Conservation (phyloP, 2,888 invertebrate species). For the Urechis unicinctus region DNA sequence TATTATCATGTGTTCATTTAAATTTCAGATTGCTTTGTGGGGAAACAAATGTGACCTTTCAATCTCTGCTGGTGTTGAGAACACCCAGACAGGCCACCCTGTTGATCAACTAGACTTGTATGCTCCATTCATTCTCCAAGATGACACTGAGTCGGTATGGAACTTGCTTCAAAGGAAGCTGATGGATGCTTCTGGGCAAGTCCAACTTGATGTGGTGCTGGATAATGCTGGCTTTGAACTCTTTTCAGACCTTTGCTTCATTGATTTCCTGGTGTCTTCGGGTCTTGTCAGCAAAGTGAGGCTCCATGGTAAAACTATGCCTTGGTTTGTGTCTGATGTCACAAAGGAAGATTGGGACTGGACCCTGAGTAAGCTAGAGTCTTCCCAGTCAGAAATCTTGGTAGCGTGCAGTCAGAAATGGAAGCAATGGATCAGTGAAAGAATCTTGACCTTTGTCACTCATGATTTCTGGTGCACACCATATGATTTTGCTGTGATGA, state of each 20-base stretch:
- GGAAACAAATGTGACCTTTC: slow-evolving; percentile 93
- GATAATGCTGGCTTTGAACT: slow-evolving; percentile 95
- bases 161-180: slow-evolving; percentile 35
- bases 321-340: slow-evolving; percentile 95
- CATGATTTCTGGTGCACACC: slow-evolving; percentile 79
- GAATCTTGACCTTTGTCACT: slow-evolving; percentile 36
- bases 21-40: slow-evolving; percentile 67
- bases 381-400: background rate
- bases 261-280: slow-evolving; percentile 66
- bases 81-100: slow-evolving; percentile 57
- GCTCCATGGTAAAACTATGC: slow-evolving; percentile 79
- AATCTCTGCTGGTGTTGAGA: slow-evolving; percentile 66
- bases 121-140: slow-evolving; percentile 61
- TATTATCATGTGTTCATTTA: too few species aligned
- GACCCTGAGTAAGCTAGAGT: slow-evolving; percentile 55
- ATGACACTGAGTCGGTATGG: slow-evolving; percentile 61
- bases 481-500: slow-evolving; percentile 73
- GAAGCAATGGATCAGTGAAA: slow-evolving; percentile 52
- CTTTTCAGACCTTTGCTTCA: slow-evolving; percentile 80
- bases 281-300: slow-evolving; percentile 63
- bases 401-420: slow-evolving; percentile 54
- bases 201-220: slow-evolving; percentile 56
- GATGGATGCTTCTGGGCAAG: slow-evolving; percentile 1
- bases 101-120: slow-evolving; percentile 57
- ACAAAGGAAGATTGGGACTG: slow-evolving; percentile 69